phyloP scores from a whole-genome alignment of 2,113 vertebrate genomes.

The Antidorcas marsupialis region DNA sequence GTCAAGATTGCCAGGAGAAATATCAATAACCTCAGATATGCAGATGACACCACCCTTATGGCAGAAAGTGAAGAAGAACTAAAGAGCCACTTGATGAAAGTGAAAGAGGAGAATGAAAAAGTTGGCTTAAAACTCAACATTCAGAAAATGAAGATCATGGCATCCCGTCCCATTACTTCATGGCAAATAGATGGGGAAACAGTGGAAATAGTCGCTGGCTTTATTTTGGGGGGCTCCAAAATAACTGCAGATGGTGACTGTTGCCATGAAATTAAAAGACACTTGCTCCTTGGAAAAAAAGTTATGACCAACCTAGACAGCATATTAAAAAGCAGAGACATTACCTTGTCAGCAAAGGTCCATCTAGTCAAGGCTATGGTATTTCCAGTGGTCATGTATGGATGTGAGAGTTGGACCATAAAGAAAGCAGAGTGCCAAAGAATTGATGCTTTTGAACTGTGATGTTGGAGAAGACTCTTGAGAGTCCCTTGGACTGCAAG shows the following conservation, averaged over 20 bases:
- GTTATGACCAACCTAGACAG: not conserved
- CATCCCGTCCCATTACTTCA: not conserved
- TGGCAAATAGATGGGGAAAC: not conserved
- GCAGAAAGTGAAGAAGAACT: not conserved
- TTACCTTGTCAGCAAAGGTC: not conserved
- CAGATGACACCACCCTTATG: not conserved
- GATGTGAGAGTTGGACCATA: not conserved
- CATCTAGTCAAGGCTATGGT: not conserved
- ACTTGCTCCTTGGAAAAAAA: not conserved
- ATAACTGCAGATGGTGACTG: not conserved
- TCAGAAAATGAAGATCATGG: not conserved
- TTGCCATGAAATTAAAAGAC: not conserved
- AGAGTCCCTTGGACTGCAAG: not conserved
- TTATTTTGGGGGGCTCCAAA: not conserved
- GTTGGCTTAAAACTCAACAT: not conserved
- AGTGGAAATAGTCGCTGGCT: not conserved
- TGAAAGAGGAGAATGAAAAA: not conserved
- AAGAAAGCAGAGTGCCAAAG: no score
- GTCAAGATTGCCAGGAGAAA: not conserved
- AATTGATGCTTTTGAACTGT: not conserved
- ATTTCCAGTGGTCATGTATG: not conserved
- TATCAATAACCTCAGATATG: not conserved
- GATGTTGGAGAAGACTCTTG: not conserved
- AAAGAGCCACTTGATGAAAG: not conserved
- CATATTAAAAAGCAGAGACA: not conserved